Evolutionary conservation across 2,113 vertebrate species (phyloP), one percentile per base, ranked within the genome.

Genomic region (Crotophaga sulcirostris): DNA sequence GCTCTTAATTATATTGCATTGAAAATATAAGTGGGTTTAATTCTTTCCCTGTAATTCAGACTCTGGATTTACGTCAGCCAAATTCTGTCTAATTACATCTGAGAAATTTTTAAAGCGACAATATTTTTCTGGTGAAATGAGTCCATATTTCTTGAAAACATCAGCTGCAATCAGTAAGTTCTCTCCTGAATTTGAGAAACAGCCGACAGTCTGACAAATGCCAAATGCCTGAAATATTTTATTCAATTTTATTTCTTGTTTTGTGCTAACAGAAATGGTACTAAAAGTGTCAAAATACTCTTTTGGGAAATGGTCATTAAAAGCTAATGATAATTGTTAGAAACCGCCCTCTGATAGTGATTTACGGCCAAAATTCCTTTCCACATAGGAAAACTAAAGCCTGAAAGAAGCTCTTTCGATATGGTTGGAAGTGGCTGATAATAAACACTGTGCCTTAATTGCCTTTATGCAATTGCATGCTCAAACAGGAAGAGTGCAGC

Each of bases 301-400:
- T 33, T n/a, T 62, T 19, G 38, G 23, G 16, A 76, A 70, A 17
- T 1, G 7, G 13, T 54, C 0, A 0, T 68, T 64, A 12, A 29
- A 66, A 76, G 45, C 14, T 72, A 42, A 28, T 5, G 20, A 13
- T 42, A 24, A 28, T 52, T 89, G 11, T 9, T 68, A 80, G 64
- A 76, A 91, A 47, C 34, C 11, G 19, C 13, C 16, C 12, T 74
- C 59, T 66, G 36, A 26, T 63, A 40, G 40, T 0, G 5, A 40
- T 59, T 89, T 55, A 38, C 0, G 0, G 26, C 44, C 0, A 0
- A 78, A 75, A 73, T 82, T 40, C 42, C 58, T 38, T 91, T 86
- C 29, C 24, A 16, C 2, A 0, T 38, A 23, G 31, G 42, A 84
- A n/a, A 64, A 13, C 16, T 20, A 6, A 75, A 84, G 21, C 49